A percentile compares a stretch with the other conserved stretches of the same genome.
Evolutionary conservation across 2,888 invertebrate genomes (phyloP).

Genomic region (Prenolepis imparis): DNA sequence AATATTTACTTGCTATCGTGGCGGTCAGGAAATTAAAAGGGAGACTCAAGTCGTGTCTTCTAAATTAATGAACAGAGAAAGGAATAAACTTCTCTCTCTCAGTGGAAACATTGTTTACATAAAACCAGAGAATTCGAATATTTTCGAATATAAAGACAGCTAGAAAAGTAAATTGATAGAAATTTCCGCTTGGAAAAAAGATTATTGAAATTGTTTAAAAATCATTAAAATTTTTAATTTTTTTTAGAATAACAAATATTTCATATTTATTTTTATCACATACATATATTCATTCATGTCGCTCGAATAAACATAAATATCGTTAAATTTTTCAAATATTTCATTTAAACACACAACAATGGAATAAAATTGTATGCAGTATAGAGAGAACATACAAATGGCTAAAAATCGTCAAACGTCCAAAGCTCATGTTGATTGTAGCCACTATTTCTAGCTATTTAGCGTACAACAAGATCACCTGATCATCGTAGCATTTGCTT

Average conservation of each 20-base stretch:
- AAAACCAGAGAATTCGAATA: conserved; percentile 20
- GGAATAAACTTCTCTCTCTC: conserved; percentile 13
- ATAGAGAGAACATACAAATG: neutral
- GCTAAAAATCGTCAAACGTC: neutral
- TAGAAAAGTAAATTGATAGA: neutral
- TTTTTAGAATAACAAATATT: neutral
- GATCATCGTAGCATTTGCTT: conserved; percentile 57
- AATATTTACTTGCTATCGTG: conserved; percentile 51
- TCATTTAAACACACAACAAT: neutral
- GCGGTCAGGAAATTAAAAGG: conserved; percentile 53
- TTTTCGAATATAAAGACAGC: neutral
- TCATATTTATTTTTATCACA: neutral
- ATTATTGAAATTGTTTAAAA: conserved; percentile 20
- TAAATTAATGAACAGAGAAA: conserved; percentile 46
- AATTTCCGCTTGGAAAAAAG: neutral
- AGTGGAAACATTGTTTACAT: neutral
- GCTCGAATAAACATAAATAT: neutral
- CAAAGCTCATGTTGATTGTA: neutral
- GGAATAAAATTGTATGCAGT: neutral
- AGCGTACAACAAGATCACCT: conserved; percentile 44
- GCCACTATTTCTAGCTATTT: conserved; percentile 44
- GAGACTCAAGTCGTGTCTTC: conserved; percentile 35
- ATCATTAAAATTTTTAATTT: neutral
- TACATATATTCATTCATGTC: neutral
- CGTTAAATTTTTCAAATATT: conserved; percentile 1